phyloP scores from a whole-genome alignment of 2,113 vertebrate species.

The Rutilus rutilus region DNA sequence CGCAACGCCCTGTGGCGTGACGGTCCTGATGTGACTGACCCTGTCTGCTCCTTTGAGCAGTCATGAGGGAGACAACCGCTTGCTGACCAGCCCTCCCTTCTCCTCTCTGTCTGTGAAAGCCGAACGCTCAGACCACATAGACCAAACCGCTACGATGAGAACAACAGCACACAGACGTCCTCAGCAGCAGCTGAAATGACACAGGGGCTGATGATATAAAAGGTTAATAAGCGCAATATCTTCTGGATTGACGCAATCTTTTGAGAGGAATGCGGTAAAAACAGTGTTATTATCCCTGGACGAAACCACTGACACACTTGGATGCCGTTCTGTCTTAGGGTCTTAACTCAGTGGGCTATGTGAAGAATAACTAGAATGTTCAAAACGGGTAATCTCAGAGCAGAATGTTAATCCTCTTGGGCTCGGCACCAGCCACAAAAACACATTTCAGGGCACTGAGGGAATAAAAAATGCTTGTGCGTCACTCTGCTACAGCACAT shows the following conservation, averaged over 20 bases:
- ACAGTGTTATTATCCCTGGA: conserved; percentile 43
- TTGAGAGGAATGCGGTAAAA: conserved; percentile 46
- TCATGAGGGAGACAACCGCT: conserved; percentile 38
- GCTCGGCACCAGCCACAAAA: conserved; percentile 53
- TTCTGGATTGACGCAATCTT: conserved; percentile 33
- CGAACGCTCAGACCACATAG: conserved; percentile 59
- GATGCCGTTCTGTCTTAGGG: conserved; percentile 57
- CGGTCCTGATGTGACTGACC: conserved; percentile 45
- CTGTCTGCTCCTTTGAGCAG: conserved; percentile 39
- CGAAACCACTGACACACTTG: conserved; percentile 61
- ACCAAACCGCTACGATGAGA: conserved; percentile 59
- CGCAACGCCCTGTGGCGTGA: conserved; percentile 5
- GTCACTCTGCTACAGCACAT: conserved; percentile 17
- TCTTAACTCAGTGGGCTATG: conserved; percentile 58
- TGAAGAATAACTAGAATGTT: conserved; percentile 71
- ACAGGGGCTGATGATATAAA: conserved; percentile 42
- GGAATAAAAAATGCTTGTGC: neutral
- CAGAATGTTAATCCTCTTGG: conserved; percentile 68
- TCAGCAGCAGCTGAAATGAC: conserved; percentile 27
- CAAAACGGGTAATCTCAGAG: conserved; percentile 56
- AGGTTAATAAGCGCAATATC: conserved; percentile 37
- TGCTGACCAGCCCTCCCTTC: conserved; percentile 46
- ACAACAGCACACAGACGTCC: conserved; percentile 46
- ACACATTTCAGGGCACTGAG: conserved; percentile 57
- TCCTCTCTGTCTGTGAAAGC: conserved; percentile 54